Evolutionary conservation across 2,888 invertebrate species (phyloP).

Genomic region (Ellobium chinense): DNA sequence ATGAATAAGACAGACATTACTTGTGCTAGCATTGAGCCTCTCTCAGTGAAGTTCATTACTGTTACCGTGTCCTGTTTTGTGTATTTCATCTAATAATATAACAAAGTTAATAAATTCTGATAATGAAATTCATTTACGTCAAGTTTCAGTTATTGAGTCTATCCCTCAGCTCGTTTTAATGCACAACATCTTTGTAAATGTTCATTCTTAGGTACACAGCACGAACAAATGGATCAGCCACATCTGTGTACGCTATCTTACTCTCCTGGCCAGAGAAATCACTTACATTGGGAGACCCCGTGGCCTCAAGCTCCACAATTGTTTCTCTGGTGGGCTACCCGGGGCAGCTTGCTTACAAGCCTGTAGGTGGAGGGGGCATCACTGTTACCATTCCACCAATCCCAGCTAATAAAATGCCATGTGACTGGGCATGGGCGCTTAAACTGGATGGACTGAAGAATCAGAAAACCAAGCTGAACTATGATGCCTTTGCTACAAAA

Average conservation of each 20-base stretch:
- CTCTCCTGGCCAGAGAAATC: slow-evolving; percentile 85
- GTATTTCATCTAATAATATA: too few species aligned
- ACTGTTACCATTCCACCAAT: slow-evolving; percentile 60
- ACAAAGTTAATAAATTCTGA: too few species aligned
- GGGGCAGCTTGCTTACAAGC: slow-evolving; percentile 18
- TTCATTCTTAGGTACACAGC: slow-evolving; percentile 63
- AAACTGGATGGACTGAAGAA: slow-evolving; percentile 55
- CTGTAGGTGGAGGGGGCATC: slow-evolving; percentile 55
- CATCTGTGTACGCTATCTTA: slow-evolving; percentile 84
- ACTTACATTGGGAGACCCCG: slow-evolving; percentile 81
- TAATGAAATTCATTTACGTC: too few species aligned
- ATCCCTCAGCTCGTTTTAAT: too few species aligned
- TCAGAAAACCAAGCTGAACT: slow-evolving; percentile 21
- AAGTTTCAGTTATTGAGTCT: too few species aligned
- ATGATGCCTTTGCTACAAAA: neutral
- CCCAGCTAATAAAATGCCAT: slow-evolving; percentile 58
- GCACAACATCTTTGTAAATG: too few species aligned
- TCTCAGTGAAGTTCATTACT: too few species aligned
- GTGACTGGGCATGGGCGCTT: slow-evolving; percentile 67
- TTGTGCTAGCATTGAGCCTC: too few species aligned
- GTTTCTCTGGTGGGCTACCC: slow-evolving; percentile 81
- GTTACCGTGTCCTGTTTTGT: too few species aligned
- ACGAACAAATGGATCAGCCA: slow-evolving; percentile 41
- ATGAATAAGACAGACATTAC: too few species aligned
- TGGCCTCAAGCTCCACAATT: slow-evolving; percentile 65